A percentile compares a stretch with the other conserved stretches of the same genome.
Conservation (phyloP, 2,113 vertebrate species). For the Lepus europaeus region DNA sequence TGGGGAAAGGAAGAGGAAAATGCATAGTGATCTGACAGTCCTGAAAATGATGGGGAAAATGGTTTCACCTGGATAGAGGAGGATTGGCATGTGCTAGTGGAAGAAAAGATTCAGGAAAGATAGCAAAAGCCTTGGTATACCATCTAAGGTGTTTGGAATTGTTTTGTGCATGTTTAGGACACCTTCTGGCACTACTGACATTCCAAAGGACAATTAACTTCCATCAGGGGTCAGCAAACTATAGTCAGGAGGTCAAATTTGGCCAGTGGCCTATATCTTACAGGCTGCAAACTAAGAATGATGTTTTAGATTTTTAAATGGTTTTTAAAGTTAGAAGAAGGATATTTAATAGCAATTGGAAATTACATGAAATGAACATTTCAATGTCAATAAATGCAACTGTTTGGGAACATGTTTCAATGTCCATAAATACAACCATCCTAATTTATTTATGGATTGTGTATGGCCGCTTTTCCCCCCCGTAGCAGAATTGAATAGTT, state of each 20-base stretch:
- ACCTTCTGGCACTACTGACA: background rate
- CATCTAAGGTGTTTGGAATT: background rate
- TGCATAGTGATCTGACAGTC: background rate
- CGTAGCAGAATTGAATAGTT: background rate
- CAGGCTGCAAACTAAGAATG: background rate
- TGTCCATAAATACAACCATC: conserved; percentile 8
- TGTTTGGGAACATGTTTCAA: background rate
- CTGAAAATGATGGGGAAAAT: background rate
- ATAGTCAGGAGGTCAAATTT: background rate
- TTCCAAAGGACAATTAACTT: conserved; percentile 1
- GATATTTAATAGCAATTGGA: conserved; percentile 34
- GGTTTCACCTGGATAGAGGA: background rate
- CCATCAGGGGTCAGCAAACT: background rate
- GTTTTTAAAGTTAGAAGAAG: background rate
- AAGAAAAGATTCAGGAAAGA: background rate
- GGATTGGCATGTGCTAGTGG: background rate
- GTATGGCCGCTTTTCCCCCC: background rate
- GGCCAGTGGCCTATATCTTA: background rate
- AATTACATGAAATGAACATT: conserved; percentile 37
- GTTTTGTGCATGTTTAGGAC: background rate
- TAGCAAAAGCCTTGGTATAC: background rate
- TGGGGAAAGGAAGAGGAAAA: background rate
- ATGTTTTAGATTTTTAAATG: conserved; percentile 7
- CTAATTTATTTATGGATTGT: conserved; percentile 10
- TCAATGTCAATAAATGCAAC: background rate